Conservation (phyloP, 2,888 invertebrate species). For the Drosophila siamana region DNA sequence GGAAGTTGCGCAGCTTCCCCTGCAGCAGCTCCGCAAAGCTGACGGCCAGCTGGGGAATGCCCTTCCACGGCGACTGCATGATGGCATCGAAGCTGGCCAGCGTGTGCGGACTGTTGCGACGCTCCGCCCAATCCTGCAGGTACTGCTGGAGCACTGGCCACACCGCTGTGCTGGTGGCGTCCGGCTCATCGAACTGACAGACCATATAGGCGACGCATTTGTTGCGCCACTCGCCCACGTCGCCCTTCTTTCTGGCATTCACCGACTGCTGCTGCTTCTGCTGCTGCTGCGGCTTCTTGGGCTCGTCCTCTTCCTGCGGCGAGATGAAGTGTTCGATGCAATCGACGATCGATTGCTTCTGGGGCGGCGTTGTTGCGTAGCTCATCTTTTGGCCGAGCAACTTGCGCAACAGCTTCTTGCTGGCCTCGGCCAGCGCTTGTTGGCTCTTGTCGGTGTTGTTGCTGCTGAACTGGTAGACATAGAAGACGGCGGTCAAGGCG, state of each 20-base stretch:
- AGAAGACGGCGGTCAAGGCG: slow-evolving; percentile 32
- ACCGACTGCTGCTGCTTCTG: background rate
- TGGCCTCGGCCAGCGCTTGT: slow-evolving; percentile 38
- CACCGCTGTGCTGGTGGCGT: slow-evolving; percentile 7
- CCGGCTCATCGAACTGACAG: slow-evolving; percentile 26
- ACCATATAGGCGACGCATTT: slow-evolving; percentile 54
- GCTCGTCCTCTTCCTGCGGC: background rate
- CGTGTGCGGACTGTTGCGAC: slow-evolving; percentile 29
- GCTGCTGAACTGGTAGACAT: slow-evolving; percentile 24
- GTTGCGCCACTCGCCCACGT: slow-evolving; percentile 33
- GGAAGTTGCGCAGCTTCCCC: slow-evolving; percentile 30
- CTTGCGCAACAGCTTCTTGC: slow-evolving; percentile 46
- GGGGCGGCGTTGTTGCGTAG: background rate
- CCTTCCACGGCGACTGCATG: slow-evolving; percentile 37
- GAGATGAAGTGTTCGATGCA: slow-evolving; percentile 42
- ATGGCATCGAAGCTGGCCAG: slow-evolving; percentile 49
- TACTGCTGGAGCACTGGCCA: slow-evolving; percentile 35
- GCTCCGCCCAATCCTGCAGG: slow-evolving; percentile 42
- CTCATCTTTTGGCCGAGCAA: slow-evolving; percentile 27
- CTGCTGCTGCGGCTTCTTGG: background rate
- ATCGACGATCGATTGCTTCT: slow-evolving; percentile 31
- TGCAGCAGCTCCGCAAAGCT: slow-evolving; percentile 20
- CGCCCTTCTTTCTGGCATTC: slow-evolving; percentile 21
- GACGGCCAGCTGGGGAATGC: slow-evolving; percentile 25
- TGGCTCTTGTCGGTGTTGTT: slow-evolving; percentile 13